Evolutionary conservation across 2,888 invertebrate species (phyloP).

Genomic region (Gnatocerus cornutus): DNA sequence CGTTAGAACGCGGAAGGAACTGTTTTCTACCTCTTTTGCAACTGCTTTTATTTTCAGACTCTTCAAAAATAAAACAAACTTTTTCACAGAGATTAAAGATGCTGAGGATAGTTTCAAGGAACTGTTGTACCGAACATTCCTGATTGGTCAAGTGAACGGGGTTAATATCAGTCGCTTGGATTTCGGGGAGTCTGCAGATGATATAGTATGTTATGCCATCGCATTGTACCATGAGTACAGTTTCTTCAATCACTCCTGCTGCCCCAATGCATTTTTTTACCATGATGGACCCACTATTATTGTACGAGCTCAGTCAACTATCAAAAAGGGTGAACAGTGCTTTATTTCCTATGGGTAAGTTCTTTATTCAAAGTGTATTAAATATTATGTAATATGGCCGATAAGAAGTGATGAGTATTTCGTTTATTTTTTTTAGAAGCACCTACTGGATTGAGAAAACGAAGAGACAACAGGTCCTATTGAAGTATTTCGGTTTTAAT

Average conservation of each 20-base stretch:
- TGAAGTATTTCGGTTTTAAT: background rate
- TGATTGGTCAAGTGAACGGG: background rate
- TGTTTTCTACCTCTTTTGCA: background rate
- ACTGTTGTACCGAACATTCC: background rate
- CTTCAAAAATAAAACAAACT: background rate
- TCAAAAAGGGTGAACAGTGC: conserved; percentile 51
- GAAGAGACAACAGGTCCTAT: background rate
- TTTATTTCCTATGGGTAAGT: conserved; percentile 50
- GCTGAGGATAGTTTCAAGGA: background rate
- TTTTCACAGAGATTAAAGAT: background rate
- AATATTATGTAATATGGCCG: too few relatives aligned
- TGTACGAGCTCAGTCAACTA: conserved; percentile 45
- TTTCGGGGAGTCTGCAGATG: background rate
- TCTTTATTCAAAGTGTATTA: too few relatives aligned
- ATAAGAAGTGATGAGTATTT: too few relatives aligned
- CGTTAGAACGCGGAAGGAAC: background rate
- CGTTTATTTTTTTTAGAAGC: background rate
- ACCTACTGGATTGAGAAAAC: background rate
- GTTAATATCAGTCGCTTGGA: background rate
- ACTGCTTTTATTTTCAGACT: background rate
- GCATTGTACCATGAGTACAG: background rate
- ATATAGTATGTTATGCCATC: background rate
- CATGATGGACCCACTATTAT: conserved; percentile 47
- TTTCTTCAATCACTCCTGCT: background rate
- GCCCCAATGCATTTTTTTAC: conserved; percentile 46